A percentile compares a stretch with the other conserved stretches of the same genome.
Evolutionary conservation across 2,888 invertebrate species (phyloP).

Genomic region (Drosophila acutilabella): DNA sequence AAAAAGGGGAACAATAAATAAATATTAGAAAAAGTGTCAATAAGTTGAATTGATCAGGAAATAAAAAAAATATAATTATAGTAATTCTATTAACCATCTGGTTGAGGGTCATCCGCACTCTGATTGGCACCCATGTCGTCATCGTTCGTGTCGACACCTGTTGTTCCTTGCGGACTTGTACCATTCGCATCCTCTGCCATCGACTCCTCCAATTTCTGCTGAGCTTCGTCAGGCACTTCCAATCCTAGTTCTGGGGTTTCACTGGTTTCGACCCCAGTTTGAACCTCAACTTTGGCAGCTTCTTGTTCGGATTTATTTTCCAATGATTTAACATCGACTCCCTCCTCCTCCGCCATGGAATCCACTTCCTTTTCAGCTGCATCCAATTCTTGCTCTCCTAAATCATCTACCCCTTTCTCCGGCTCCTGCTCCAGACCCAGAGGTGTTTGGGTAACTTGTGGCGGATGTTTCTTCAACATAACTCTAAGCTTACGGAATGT

Average conservation of each 20-base stretch:
- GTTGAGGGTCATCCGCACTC: slow-evolving; percentile 42
- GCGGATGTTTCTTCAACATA: background rate
- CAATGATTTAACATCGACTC: background rate
- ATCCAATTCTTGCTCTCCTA: background rate
- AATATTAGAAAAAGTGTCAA: slow-evolving; percentile 1
- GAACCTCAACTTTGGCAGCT: background rate
- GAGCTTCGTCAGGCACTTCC: background rate
- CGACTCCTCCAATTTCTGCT: background rate
- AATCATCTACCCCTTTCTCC: too few relatives aligned
- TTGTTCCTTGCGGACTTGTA: slow-evolving; percentile 50
- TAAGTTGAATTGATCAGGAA: background rate
- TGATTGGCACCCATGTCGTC: slow-evolving; percentile 13
- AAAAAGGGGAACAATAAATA: background rate
- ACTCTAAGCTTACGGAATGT: slow-evolving; percentile 11
- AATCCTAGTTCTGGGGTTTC: background rate
- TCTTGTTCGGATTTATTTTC: background rate
- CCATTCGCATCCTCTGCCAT: background rate
- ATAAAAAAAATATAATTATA: slow-evolving; percentile 6
- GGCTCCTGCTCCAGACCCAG: background rate
- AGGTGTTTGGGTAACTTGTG: background rate
- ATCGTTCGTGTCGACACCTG: slow-evolving; percentile 58
- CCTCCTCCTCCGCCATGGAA: background rate
- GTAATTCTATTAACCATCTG: slow-evolving; percentile 69
- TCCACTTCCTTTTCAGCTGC: background rate
- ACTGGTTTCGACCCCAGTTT: background rate